Conservation (phyloP, 2,888 invertebrate species). For the Nasonovia ribisnigri region DNA sequence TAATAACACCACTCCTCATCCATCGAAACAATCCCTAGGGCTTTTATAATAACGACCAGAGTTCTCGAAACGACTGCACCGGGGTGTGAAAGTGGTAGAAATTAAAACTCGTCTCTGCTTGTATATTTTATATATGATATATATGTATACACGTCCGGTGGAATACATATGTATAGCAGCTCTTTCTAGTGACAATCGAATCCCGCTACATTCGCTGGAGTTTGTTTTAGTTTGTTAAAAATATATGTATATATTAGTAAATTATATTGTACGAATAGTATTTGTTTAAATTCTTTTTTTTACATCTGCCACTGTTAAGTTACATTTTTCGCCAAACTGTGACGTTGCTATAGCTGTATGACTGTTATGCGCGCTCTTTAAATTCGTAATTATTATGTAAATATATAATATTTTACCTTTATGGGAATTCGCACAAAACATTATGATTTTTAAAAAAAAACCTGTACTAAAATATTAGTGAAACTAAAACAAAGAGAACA, state of each 20-base stretch:
- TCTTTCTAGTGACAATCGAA: not conserved
- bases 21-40: slow-evolving; percentile 26
- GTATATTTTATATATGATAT: not conserved
- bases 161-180: not conserved
- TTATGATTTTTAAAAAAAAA: not conserved
- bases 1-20: not conserved
- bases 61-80: not conserved
- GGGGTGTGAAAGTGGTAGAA: slow-evolving; percentile 22
- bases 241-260: not conserved
- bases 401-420: not conserved
- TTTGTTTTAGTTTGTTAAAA: not conserved
- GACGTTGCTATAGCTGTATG: not conserved
- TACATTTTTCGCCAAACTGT: not conserved
- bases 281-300: not conserved
- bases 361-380: not conserved
- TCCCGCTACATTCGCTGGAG: not conserved
- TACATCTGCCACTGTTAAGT: not conserved
- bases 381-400: not conserved
- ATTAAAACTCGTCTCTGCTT: not conserved
- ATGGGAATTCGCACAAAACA: not conserved
- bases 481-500: not conserved
- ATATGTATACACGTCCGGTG: not conserved
- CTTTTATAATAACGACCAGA: slow-evolving; percentile 39
- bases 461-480: not conserved
- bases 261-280: not conserved